A percentile compares a stretch with the other conserved stretches of the same genome.
These are phyloP conservation scores for Empis livida DNA, from an alignment of 2,888 invertebrate genomes.

Conservation along the genomic window DNA sequence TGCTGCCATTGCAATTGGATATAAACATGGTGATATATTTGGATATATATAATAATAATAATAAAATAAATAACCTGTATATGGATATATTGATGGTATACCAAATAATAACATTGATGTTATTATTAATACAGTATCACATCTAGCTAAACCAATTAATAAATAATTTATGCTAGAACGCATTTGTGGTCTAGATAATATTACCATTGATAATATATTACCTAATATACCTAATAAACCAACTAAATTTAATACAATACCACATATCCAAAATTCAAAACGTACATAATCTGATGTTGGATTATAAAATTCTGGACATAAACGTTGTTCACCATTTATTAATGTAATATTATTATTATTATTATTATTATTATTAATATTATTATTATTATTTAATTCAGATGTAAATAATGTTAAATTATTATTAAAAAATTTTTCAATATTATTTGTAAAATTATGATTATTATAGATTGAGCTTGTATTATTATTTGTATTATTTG, in stretches of 20 bases:
- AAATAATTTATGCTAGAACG: slow-evolving; percentile 90
- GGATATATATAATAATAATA: slow-evolving; percentile 72
- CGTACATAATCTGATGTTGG: slow-evolving; percentile 33
- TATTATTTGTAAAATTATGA: no score
- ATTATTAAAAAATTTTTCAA: no score
- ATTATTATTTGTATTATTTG: no score
- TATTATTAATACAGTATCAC: slow-evolving; percentile 82
- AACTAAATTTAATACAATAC: slow-evolving; percentile 65
- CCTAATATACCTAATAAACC: slow-evolving; percentile 77
- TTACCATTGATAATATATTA: slow-evolving; percentile 81
- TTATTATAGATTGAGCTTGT: background rate
- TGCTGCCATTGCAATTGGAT: slow-evolving; percentile 72
- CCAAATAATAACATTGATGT: slow-evolving; percentile 80
- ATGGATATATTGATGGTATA: slow-evolving; percentile 71
- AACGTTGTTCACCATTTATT: no score
- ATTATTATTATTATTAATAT: no score
- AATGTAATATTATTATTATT: no score
- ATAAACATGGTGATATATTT: slow-evolving; percentile 64
- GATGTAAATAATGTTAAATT: no score
- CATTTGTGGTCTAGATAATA: slow-evolving; percentile 87
- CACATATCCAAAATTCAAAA: slow-evolving; percentile 70
- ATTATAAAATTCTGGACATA: slow-evolving; percentile 18
- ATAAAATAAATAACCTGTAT: slow-evolving; percentile 61
- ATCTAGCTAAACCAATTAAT: slow-evolving; percentile 82
- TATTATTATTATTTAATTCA: no score